Evolutionary conservation across 2,113 vertebrate species (phyloP), one percentile per base, ranked within the genome.

Genomic region (Brevimyrus niger): DNA sequence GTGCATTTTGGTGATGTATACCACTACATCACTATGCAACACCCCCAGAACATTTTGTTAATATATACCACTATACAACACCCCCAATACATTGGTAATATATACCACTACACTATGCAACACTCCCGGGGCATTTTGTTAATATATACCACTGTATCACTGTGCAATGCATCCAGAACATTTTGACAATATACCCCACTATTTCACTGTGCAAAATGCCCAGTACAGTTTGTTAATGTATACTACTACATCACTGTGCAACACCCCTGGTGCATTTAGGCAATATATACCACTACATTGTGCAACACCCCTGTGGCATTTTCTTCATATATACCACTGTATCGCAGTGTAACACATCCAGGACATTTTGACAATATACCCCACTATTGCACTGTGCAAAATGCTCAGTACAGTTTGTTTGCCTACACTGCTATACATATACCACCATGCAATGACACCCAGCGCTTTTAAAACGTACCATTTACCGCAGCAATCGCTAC

Each of bases 81-180:
- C 17, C 19, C 51, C 51, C 1, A 1, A 0, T 6, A 1, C 17
- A 55, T 55, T 53, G 51, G 0, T 53, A 19, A 53, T 53, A 53
- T 53, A 53, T 53, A 53, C 51, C 51, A 53, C 51, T 53, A 53
- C 1, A 53, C 50, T 15, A 3, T 2, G 50, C 50, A 51, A 51
- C 50, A 51, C 50, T 3, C 50, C 51, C 0, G 0, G 51, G 0
- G 0, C 51, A 4, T 53, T 53, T 19, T 4, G 1, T 0, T 17
- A 51, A 51, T 2, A 51, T 51, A 31, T 69, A 31, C 61, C n/a
- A 31, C 27, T 65, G 9, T 10, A 69, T 69, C 53, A 55, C 53
- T n/a, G n/a, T n/a, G n/a, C n/a, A n/a, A n/a, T n/a, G n/a, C n/a
- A n/a, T n/a, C n/a, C n/a, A n/a, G n/a, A n/a, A n/a, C n/a, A n/a